phyloP scores from a whole-genome alignment of 2,797 vertebrate species.

The Gymnodraco acuticeps region DNA sequence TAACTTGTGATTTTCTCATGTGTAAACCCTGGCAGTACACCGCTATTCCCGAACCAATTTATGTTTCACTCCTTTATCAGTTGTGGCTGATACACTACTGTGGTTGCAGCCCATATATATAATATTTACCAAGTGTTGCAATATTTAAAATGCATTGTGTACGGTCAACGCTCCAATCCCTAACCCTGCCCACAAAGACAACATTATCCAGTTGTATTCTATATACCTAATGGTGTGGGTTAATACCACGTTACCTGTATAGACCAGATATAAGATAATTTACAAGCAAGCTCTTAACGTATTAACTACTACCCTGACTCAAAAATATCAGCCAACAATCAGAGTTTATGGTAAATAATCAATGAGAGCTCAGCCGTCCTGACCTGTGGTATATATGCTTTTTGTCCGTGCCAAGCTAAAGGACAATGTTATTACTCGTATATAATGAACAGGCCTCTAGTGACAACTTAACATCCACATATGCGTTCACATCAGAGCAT shows the following conservation, averaged over 20 bases:
- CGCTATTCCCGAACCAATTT: neutral
- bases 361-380: conserved; percentile 6
- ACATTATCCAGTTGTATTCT: neutral
- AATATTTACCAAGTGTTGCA: conserved; percentile 28
- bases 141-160: conserved; percentile 22
- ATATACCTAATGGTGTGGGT: neutral
- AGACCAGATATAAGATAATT: neutral
- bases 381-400: neutral
- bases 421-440: neutral
- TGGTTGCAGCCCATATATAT: conserved; percentile 8
- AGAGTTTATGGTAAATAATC: conserved; percentile 21
- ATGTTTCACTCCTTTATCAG: conserved; percentile 1
- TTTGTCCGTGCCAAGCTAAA: conserved; percentile 15
- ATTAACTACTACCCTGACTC: neutral
- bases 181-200: conserved; percentile 6
- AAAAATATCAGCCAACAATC: conserved; percentile 15
- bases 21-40: neutral
- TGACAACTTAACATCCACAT: conserved; percentile 10
- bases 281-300: neutral
- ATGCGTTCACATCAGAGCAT: neutral
- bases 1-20: conserved; percentile 35
- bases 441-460: neutral
- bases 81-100: conserved; percentile 12
- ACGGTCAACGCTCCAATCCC: conserved; percentile 10
- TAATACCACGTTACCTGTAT: neutral